Conservation (phyloP, 2,888 invertebrate species). For the Agrochola circellaris region DNA sequence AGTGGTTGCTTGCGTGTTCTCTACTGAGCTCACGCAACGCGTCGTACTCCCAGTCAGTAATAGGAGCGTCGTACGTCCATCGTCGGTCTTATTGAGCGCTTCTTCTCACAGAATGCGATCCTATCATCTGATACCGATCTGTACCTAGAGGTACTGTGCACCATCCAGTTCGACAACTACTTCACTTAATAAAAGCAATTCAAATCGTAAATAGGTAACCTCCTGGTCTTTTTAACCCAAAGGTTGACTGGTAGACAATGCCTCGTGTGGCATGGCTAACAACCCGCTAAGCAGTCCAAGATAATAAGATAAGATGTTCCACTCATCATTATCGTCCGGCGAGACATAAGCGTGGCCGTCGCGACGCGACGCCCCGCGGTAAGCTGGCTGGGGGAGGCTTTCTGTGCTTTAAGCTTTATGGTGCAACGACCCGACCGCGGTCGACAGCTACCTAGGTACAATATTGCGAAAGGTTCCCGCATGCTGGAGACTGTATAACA, state of each 20-base stretch:
- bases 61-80: not conserved
- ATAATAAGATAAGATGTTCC: not conserved
- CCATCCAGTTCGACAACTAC: not conserved
- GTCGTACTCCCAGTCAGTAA: too few species aligned
- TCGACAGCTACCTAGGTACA: not conserved
- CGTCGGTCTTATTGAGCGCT: not conserved
- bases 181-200: not conserved
- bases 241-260: not conserved
- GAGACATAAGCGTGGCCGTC: not conserved
- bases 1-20: too few species aligned
- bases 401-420: not conserved
- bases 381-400: not conserved
- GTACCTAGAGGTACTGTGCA: not conserved
- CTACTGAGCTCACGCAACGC: too few species aligned
- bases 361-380: not conserved
- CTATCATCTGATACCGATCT: not conserved
- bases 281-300: not conserved
- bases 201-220: too few species aligned
- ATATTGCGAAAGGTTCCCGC: not conserved
- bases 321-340: not conserved
- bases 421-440: not conserved
- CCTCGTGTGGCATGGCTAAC: not conserved
- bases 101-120: not conserved
- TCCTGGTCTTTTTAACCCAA: not conserved
- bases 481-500: not conserved